Evolutionary conservation across 2,113 vertebrate genomes (phyloP), one percentile per base, ranked within the genome.

Genomic region (sheep (Ovis aries)): DNA sequence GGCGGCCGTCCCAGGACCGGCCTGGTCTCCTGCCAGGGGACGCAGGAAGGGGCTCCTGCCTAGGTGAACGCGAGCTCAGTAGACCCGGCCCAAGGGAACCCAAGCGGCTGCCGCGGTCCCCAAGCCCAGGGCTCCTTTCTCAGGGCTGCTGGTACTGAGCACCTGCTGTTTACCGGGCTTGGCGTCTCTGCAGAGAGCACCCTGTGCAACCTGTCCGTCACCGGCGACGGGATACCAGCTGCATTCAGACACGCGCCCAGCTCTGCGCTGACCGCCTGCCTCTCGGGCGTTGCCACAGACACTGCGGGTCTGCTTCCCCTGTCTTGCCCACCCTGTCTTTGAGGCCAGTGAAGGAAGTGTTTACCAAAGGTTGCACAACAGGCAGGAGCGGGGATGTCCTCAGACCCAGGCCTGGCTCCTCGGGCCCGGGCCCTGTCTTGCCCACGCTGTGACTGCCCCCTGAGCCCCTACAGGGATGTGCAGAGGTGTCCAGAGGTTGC

Each of bases 181-280:
- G 3, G 25, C 1, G 5, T n/a, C 27, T 52, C 7, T 14, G 31
- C 60, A 7, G 10, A 11, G 5, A 3, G 4, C 33, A 16, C 45
- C 6, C 1, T 33, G 2, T 1, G 1, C 33, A n/a, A 17, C 40
- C 17, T 60, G 62, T 48, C 53, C 5, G 1, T 5, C 17, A 3
- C 10, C 3, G 0, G 86, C 6, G 1, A 4, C 4, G 33, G 29
- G 3, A 2, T 25, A 14, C 1, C 0, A 7, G 21, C 27, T 10
- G 60, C 3, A 2, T 11, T 4, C 6, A 25, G 43, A 25, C 21
- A 14, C 0, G 0, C 3, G 3, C 90, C 31, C 2, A 25, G n/a
- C 59, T 43, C 64, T 25, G 84, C 5, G 25, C 45, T 16, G 12
- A 13, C 3, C 2, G 1, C 71, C 14, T 14, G 4, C 25, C 1